A percentile compares a stretch with the other conserved stretches of the same genome.
phyloP scores from a whole-genome alignment of 2,888 invertebrate genomes.

The Thyatira batis region DNA sequence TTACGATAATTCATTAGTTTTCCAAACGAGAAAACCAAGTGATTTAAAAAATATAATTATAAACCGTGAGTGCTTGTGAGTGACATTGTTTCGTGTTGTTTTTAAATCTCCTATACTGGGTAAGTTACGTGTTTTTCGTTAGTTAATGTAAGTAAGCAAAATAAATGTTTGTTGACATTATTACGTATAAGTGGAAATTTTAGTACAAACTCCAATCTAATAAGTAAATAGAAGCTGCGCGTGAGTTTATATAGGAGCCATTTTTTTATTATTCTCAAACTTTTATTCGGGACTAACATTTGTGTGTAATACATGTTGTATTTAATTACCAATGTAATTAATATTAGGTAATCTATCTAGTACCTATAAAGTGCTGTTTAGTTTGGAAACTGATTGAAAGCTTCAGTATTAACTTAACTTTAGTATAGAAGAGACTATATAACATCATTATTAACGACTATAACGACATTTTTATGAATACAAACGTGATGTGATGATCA shows the following conservation, averaged over 20 bases:
- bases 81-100: conserved; percentile 52
- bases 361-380: too few species aligned
- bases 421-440: neutral
- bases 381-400: too few species aligned
- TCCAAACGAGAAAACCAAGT: conserved; percentile 71
- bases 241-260: neutral
- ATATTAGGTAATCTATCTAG: too few species aligned
- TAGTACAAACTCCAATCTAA: neutral
- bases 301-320: too few species aligned
- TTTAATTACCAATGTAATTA: too few species aligned
- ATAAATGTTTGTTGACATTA: conserved; percentile 64
- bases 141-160: too few species aligned
- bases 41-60: conserved; percentile 54
- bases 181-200: conserved; percentile 32
- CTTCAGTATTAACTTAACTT: too few species aligned
- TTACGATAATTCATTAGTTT: conserved; percentile 68
- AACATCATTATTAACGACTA: neutral
- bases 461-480: neutral
- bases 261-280: too few species aligned
- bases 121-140: too few species aligned
- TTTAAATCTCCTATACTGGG: conserved; percentile 36
- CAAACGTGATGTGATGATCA: neutral
- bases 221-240: neutral
- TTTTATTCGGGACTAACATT: too few species aligned
- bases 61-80: conserved; percentile 49